Evolutionary conservation across 2,797 vertebrate genomes (phyloP), one percentile per base, ranked within the genome.

Genomic region (Dicrostonyx torquatus): DNA sequence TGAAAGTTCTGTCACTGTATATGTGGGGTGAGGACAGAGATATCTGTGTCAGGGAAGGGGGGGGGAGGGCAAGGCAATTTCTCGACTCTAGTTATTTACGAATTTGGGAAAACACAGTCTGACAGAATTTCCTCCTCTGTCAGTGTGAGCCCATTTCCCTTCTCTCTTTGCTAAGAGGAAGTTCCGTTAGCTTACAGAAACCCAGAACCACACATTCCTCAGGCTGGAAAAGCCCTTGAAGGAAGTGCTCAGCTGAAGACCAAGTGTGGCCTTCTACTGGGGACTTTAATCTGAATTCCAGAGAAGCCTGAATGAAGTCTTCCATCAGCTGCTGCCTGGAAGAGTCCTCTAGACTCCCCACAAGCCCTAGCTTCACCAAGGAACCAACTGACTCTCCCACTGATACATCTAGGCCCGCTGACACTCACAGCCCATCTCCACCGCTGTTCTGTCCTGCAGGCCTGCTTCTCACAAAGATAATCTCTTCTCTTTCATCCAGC

Each of bases 171-270:
- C 50, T 45, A 92, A 95, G 88, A 96, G 95, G 97, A 98, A 98
- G 95, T 96, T 97, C 95, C 76, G 0, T 97, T 93, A 66, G 83
- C 93, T 97, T 93, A 97, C 0, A 84, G 79, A 94, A 95, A 94
- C 50, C 22, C 34, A 89, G n/a, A 60, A 60, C 94, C 96, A 95
- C 64, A 0, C 58, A n/a, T 1, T 2, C 79, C 80, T 84, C 72
- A 53, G 4, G 0, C 2, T 88, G 6, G 20, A 78, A 87, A 83
- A 91, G 73, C 87, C 93, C 95, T 82, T 26, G 5, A 34, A 76
- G 70, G 66, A 72, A 78, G 60, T 60, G 58, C 43, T 83, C 29
- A 92, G 76, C 78, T 66, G 45, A 76, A 75, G 43, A 75, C 60
- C 18, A 58, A 70, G 6, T 0, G 1, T 70, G 92, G 53, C 82